Percentiles rank a stretch among this genome's conserved stretches.
Conservation (phyloP, 2,888 invertebrate genomes). For the Calameuta idolon region DNA sequence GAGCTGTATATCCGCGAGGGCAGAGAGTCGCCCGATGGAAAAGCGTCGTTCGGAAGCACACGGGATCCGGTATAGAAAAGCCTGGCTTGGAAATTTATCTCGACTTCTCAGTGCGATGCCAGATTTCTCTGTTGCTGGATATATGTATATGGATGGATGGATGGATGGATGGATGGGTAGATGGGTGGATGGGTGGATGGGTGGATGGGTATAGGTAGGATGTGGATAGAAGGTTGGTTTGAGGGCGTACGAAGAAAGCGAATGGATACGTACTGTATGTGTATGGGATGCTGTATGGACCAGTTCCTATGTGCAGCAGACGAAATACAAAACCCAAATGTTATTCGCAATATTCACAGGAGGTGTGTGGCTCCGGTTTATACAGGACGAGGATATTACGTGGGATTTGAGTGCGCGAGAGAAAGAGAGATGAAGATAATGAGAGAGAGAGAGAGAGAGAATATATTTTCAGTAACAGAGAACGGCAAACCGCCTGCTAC, state of each 20-base stretch:
- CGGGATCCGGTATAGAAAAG: slow-evolving; percentile 35
- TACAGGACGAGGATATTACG: too few relatives aligned
- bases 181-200: slow-evolving; percentile 27
- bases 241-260: slow-evolving; percentile 24
- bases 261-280: too few relatives aligned
- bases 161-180: slow-evolving; percentile 15
- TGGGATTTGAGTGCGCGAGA: too few relatives aligned
- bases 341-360: slow-evolving; percentile 38
- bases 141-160: not conserved
- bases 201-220: slow-evolving; percentile 30
- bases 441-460: slow-evolving; percentile 7
- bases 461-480: not conserved
- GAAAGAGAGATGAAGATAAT: slow-evolving; percentile 21
- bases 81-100: too few relatives aligned
- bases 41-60: too few relatives aligned
- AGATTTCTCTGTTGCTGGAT: not conserved
- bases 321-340: slow-evolving; percentile 40
- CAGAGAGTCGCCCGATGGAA: slow-evolving; percentile 1
- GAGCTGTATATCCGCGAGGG: slow-evolving; percentile 8
- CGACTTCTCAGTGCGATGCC: not conserved
- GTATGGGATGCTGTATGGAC: too few relatives aligned
- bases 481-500: slow-evolving; percentile 11
- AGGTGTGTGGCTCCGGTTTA: not conserved
- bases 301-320: too few relatives aligned
- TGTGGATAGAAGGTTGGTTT: slow-evolving; percentile 32